A percentile compares a stretch with the other conserved stretches of the same genome.
These are phyloP conservation scores for Falco cherrug DNA, from an alignment of 2,797 vertebrate species.

Conservation along the genomic window DNA sequence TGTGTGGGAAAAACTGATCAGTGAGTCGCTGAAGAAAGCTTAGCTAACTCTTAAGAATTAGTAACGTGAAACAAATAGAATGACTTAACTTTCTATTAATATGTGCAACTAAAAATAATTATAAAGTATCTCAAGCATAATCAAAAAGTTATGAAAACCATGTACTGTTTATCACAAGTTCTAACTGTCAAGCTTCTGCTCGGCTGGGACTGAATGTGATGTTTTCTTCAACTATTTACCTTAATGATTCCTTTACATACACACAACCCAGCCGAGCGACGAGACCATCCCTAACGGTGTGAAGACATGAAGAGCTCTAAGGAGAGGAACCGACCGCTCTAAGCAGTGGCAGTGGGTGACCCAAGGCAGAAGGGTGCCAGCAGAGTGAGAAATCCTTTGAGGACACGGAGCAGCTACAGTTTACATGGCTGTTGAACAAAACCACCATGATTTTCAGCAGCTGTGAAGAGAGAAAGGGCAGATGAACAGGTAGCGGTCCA, in stretches of 20 bases:
- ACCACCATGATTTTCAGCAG: not conserved
- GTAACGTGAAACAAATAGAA: not conserved
- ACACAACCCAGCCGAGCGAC: not conserved
- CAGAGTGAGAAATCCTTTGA: not conserved
- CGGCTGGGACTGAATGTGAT: not conserved
- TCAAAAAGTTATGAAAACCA: not conserved
- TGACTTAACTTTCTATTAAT: not conserved
- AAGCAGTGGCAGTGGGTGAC: not conserved
- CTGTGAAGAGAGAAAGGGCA: not conserved
- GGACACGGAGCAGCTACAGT: fast-evolving
- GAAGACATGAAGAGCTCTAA: not conserved
- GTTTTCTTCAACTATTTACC: not conserved
- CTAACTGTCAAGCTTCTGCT: not conserved
- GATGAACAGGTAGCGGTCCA: not conserved
- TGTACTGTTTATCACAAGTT: not conserved
- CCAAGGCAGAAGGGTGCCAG: not conserved
- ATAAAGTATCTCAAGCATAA: not conserved
- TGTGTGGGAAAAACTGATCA: not conserved
- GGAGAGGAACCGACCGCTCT: not conserved
- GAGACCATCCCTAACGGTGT: not conserved
- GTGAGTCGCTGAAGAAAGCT: not conserved
- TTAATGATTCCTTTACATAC: not conserved
- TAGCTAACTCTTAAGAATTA: not conserved
- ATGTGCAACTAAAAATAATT: not conserved
- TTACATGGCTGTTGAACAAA: not conserved